phyloP scores from a whole-genome alignment of 2,113 vertebrate species.

The Thalassarche chlororhynchos region DNA sequence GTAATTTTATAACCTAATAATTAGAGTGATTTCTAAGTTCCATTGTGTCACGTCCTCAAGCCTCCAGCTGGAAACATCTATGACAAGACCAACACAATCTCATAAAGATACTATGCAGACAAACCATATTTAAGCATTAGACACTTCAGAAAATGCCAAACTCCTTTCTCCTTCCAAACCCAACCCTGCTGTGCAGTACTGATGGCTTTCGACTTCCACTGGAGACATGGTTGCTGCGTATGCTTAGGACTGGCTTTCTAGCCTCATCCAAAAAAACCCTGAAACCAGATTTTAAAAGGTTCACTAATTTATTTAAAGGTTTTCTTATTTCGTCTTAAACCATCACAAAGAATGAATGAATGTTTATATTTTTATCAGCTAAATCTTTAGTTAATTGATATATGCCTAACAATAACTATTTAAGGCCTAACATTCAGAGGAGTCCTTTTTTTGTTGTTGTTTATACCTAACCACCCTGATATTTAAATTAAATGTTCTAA shows the following conservation, averaged over 20 bases:
- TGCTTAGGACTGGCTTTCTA: neutral
- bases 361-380: neutral
- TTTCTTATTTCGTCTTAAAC: neutral
- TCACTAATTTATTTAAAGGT: neutral
- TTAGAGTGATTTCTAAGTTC: neutral
- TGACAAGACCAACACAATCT: neutral
- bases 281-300: neutral
- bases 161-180: neutral
- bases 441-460: neutral
- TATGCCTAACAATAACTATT: neutral
- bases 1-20: neutral
- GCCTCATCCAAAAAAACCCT: neutral
- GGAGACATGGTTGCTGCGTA: neutral
- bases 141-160: neutral
- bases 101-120: neutral
- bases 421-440: neutral
- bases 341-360: neutral
- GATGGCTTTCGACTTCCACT: neutral
- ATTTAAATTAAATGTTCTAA: neutral
- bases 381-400: neutral
- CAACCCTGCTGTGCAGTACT: neutral
- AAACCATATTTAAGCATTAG: neutral
- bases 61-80: neutral
- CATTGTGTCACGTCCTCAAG: neutral
- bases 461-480: neutral